phyloP scores from a whole-genome alignment of 1,140 invertebrate species.

The Littorina saxatilis region DNA sequence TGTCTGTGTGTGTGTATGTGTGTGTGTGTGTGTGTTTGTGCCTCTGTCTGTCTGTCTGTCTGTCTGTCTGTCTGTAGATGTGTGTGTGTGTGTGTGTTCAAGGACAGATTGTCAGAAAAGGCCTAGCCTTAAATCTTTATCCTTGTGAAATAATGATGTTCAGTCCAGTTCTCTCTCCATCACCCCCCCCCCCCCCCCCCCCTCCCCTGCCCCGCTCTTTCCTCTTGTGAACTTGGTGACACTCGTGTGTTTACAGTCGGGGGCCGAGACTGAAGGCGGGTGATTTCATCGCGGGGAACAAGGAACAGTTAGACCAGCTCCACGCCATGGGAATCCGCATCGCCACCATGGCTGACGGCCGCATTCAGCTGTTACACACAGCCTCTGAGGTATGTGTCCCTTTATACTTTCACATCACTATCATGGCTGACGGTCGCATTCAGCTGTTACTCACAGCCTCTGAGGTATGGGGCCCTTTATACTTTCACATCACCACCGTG shows the following conservation, averaged over 20 bases:
- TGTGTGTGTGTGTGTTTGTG: neutral
- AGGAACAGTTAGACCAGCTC: slow-evolving; percentile 91
- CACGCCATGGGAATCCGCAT: slow-evolving; percentile 96
- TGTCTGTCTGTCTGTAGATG: neutral
- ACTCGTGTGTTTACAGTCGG: slow-evolving; percentile 40
- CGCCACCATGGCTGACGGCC: slow-evolving; percentile 89
- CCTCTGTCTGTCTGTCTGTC: neutral
- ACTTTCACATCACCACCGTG: slow-evolving; percentile 92
- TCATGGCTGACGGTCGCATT: slow-evolving; percentile 90
- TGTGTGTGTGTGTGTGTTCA: neutral
- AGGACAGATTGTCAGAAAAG: too few relatives aligned
- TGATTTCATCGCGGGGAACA: slow-evolving; percentile 86
- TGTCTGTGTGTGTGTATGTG: slow-evolving; percentile 15
- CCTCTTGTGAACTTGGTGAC: too few relatives aligned
- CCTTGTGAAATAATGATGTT: too few relatives aligned
- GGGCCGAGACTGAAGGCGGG: slow-evolving; percentile 71
- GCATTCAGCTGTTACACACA: slow-evolving; percentile 91
- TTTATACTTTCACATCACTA: slow-evolving; percentile 81
- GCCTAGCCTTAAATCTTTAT: too few relatives aligned
- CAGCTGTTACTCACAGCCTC: slow-evolving; percentile 87
- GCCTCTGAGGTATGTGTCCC: slow-evolving; percentile 73
- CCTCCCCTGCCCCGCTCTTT: too few relatives aligned
- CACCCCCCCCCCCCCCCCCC: too few relatives aligned
- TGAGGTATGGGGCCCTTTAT: slow-evolving; percentile 65
- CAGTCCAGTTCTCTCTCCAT: too few relatives aligned